Base-by-base conservation (phyloP, 2,888 invertebrate species). In the Stenoptilia bipunctidactyla region DNA sequence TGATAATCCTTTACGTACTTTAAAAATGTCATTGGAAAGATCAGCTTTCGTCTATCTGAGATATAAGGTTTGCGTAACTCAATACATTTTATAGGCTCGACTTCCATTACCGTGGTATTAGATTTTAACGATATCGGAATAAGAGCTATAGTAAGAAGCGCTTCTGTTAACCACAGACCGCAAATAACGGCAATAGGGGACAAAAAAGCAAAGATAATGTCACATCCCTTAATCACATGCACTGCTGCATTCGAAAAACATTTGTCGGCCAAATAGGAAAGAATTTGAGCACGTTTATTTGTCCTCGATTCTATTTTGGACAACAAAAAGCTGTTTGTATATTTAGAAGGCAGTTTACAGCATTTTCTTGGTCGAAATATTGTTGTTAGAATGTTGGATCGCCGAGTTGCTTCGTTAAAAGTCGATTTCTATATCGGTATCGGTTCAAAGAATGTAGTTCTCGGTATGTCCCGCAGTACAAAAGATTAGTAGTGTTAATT, bases 141-240 rank as follows among this genome's bases (percentile, higher is more conserved):
- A 74, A 61, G 65, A 56, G 50, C 43, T 41, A 50, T 38, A 40
- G 38, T 38, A 47, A 43, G 51, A 51, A 64, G 30, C 2, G 30
- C 30, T 30, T 30, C 30, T 52, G 57, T 53, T 59, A 56, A 68
- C 77, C 80, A 60, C 75, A 79, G 69, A 76, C 82, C 79, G 61
- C 80, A 76, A 64, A 70, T 65, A 70, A 72, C 76, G 68, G 73
- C 70, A 68, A 56, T 51, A 50, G 61, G 47, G 63, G 66, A 73
- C 72, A 77, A 76, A 69, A 70, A 71, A 58, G 55, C 64, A 61
- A 64, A 74, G 69, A 80, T 80, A 77, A 75, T 76, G 71, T 82
- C 67, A 71, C 72, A 79, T 82, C 80, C 80, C 73, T 74, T 82
- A 82, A 83, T 83, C 79, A 82, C 77, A 83, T 83, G 82, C 82